Evolutionary conservation across 2,113 vertebrate species (phyloP).

Genomic region (Hypomesus transpacificus): DNA sequence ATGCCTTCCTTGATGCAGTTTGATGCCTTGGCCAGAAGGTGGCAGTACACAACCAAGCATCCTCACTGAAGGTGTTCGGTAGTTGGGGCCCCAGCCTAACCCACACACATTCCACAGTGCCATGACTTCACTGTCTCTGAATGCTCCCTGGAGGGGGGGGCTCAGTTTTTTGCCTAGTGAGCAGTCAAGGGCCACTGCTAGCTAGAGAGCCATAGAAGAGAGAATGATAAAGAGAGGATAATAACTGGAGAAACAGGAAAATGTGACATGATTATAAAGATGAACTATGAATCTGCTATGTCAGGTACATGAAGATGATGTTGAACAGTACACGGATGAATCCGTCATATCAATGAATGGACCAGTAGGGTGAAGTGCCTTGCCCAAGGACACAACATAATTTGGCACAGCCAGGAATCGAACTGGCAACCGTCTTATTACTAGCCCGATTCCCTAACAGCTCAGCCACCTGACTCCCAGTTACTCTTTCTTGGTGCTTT

Average conservation of each 20-base stretch:
- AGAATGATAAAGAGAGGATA: background rate
- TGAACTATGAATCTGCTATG: too few species aligned
- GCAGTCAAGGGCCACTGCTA: background rate
- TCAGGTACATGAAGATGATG: too few species aligned
- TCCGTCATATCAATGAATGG: background rate
- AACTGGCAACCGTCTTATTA: too few species aligned
- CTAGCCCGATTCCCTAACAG: too few species aligned
- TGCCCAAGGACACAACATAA: too few species aligned
- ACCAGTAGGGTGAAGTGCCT: too few species aligned
- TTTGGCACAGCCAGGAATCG: too few species aligned
- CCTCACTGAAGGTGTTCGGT: background rate
- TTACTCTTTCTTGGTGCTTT: slow-evolving; percentile 6
- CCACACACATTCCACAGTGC: slow-evolving; percentile 28
- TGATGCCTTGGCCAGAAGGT: slow-evolving; percentile 32
- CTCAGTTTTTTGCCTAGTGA: background rate
- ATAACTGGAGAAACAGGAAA: background rate
- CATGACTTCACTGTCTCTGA: slow-evolving; percentile 33
- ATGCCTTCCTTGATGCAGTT: slow-evolving; percentile 3
- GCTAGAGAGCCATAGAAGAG: background rate
- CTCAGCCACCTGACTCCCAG: background rate
- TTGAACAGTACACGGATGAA: too few species aligned
- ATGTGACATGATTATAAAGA: background rate
- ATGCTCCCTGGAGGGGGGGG: slow-evolving; percentile 6
- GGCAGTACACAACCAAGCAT: slow-evolving; percentile 35
- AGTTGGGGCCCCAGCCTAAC: background rate